Base-by-base conservation (phyloP, 1,140 invertebrate species). In the Pachyrhynchus sulphureomaculatus region DNA sequence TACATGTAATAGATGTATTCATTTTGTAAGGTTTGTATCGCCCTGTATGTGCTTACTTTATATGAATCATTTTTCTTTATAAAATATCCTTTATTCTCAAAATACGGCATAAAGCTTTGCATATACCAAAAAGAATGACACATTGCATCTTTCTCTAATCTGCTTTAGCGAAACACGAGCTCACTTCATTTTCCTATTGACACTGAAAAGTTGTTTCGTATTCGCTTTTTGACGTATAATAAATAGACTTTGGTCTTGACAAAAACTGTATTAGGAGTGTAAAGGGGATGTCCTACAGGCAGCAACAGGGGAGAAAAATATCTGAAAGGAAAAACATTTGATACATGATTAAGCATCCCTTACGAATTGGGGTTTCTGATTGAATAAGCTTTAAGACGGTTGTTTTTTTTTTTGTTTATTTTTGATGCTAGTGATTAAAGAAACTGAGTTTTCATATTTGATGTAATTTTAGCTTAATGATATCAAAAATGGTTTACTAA, bases 181-280 rank as follows among this genome's bases (percentile, higher is more conserved):
- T 42, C 54, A 57, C 54, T 57, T 57, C 54, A 57, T 57, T 57
- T 57, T 47, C 42, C 42, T 48, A 48, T 57, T 57, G 54, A 57
- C 54, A 57, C 44, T 60, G 57, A 60, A 51, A 60, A 60, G 57
- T 60, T 51, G 57, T 51, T 51, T 32, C 34, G 47, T 29, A 32
- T 60, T 51, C 57, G 37, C 45, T 60, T 60, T 37, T 52, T 60
- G 57, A 60, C 57, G 15, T 39, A 20, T 60, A 51, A 60, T 60
- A 60, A 60, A 60, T 60, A 51, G 47, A 52, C 57, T 60, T 60
- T 44, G 57, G 57, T 44, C 48, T 42, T 52, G 57, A 60, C 57
- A 60, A 60, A 60, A 60, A 60, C 34, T 47, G 47, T 51, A 60
- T 60, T 60, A 60, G 42, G 57, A 45, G 26, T 24, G 23, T 52